These are phyloP conservation scores for Mellivora capensis DNA, from an alignment of 2,113 vertebrate genomes.

Conservation along the genomic window DNA sequence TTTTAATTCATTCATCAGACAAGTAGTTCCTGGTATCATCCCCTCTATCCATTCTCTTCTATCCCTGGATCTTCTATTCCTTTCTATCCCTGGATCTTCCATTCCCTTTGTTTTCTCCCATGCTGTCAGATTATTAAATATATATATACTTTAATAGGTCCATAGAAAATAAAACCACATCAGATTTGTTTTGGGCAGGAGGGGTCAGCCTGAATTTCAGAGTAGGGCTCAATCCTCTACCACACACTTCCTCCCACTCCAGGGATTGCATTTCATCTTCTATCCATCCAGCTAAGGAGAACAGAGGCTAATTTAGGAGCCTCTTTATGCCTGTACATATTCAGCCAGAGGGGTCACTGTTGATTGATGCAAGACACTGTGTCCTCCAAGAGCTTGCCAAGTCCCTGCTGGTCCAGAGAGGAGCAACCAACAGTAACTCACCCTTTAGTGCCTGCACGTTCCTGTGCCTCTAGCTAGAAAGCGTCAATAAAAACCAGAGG, in stretches of 20 bases:
- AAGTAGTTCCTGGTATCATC: neutral
- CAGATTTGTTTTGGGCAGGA: neutral
- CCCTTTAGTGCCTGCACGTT: constrained; percentile 57
- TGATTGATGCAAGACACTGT: constrained; percentile 69
- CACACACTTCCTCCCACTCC: constrained; percentile 32
- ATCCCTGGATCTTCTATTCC: neutral
- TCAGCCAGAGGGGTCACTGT: constrained; percentile 72
- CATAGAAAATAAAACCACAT: neutral
- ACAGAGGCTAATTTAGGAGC: constrained; percentile 69
- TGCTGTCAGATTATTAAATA: neutral
- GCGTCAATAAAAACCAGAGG: constrained; percentile 75
- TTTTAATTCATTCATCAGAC: neutral
- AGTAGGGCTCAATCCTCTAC: neutral
- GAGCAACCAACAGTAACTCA: constrained; percentile 62
- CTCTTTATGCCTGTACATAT: constrained; percentile 68
- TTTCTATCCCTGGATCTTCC: neutral
- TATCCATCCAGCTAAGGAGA: constrained; percentile 52
- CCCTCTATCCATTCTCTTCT: neutral
- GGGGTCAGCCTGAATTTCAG: neutral
- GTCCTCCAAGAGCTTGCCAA: constrained; percentile 63
- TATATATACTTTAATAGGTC: neutral
- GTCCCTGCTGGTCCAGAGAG: constrained; percentile 64
- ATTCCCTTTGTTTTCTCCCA: neutral
- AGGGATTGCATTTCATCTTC: constrained; percentile 49
- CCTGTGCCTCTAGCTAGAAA: constrained; percentile 68